Evolutionary conservation across 2,113 vertebrate genomes (phyloP), one percentile per base, ranked within the genome.

Genomic region (Tragelaphus imberbis): DNA sequence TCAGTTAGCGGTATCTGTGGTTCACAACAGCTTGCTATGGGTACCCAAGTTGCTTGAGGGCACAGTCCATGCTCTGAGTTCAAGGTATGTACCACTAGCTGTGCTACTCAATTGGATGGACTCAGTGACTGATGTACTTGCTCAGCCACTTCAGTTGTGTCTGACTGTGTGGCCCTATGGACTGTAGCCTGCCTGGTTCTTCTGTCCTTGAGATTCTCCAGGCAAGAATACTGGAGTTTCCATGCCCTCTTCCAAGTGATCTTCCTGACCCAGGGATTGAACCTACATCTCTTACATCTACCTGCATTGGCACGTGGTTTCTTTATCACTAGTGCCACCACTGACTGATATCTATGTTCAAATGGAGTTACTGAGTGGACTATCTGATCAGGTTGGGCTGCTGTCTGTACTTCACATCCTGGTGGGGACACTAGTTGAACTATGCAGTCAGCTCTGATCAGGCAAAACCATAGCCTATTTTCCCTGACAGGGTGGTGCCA

Each of bases 281-380:
- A 40, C 68, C n/a, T 36, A 71, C 1, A 2, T 71, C 68, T 40
- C n/a, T 36, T 71, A 40, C 40, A 71, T 71, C 68, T 40, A 40
- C 19, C 10, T 23, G 19, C n/a, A 40, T 6, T 12, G 21, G 5
- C n/a, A 71, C 11, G 19, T 71, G 68, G 68, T 21, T 71, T 71
- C n/a, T 71, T 71, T 71, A 23, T 5, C n/a, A 71, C n/a, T 40
- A 71, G 19, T 0, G 0, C 68, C 68, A 71, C 10, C 7, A 1
- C 2, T 84, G 36, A 17, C 6, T 85, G 30, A 27, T 55, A 33
- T 75, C 30, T 71, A 55, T 49, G 4, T 85, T 85, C 30, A 56
- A 1, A 25, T 49, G n/a, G 30, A 27, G 36, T 33, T 75, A n/a
- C 40, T 75, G 53, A 49, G 28, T 59, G 23, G 7, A 30, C 21